Evolutionary conservation across 92 coral and sea anemone genomes (phyloP).

Genomic region (Meandrina meandrites): DNA sequence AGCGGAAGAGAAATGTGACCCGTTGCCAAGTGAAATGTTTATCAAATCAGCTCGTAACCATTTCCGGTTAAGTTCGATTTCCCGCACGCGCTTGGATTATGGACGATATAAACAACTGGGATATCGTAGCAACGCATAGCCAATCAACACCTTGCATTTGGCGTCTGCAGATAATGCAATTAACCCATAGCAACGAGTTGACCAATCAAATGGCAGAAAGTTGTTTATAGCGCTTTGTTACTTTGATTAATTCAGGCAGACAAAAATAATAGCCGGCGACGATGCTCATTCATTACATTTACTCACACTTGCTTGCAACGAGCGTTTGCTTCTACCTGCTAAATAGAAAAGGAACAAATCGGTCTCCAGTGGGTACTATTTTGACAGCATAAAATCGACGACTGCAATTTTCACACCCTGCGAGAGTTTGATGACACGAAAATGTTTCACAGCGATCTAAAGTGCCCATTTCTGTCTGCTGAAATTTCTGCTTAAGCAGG

Average conservation of each 20-base stretch:
- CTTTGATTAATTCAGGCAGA: slow-evolving; percentile 67
- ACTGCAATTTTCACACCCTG: background rate
- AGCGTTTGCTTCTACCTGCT: slow-evolving; percentile 13
- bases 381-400: background rate
- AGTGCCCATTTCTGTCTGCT: background rate
- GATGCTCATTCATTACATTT: slow-evolving; percentile 77
- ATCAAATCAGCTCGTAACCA: slow-evolving; percentile 58
- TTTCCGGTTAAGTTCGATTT: slow-evolving; percentile 63
- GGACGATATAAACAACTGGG: slow-evolving; percentile 59
- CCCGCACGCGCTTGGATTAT: slow-evolving; percentile 58
- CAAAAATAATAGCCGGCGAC: slow-evolving; percentile 58
- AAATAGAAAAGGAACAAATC: background rate
- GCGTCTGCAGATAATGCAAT: slow-evolving; percentile 75
- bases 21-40: slow-evolving; percentile 74
- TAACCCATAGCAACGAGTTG: slow-evolving; percentile 73
- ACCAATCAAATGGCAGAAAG: slow-evolving; percentile 74
- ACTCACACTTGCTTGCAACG: slow-evolving; percentile 28
- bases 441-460: background rate
- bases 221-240: slow-evolving; percentile 82
- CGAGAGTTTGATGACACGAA: background rate
- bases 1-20: slow-evolving; percentile 54
- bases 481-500: background rate
- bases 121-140: slow-evolving; percentile 80
- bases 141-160: slow-evolving; percentile 57
- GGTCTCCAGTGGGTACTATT: background rate